phyloP scores from a whole-genome alignment of 2,113 vertebrate species.

The Petrocephalus microphthalmus region DNA sequence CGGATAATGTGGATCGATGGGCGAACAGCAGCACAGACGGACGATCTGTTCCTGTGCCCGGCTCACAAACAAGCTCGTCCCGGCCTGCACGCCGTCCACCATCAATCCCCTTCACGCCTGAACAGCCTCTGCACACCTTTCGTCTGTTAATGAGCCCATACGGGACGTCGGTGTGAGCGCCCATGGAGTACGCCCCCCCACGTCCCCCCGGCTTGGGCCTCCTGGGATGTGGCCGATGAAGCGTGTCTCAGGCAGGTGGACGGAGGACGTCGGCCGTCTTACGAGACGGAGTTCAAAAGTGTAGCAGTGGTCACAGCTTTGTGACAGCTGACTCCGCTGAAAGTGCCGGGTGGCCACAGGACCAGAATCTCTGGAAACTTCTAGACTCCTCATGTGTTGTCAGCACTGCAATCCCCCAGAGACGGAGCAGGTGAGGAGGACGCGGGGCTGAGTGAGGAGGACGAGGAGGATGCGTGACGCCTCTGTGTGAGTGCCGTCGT shows the following conservation, averaged over 20 bases:
- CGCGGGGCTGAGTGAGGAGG: not conserved
- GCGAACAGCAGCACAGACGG: not conserved
- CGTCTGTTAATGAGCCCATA: conserved; percentile 31
- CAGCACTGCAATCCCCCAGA: not conserved
- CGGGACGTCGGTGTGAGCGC: conserved; percentile 21
- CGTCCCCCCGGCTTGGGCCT: not conserved
- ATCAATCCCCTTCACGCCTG: conserved; percentile 23
- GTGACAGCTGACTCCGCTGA: not conserved
- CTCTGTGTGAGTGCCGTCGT: not conserved
- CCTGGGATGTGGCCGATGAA: not conserved
- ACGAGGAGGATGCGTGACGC: not conserved
- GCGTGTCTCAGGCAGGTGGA: not conserved
- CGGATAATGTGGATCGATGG: conserved; percentile 29
- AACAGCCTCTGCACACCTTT: conserved; percentile 17
- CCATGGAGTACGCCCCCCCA: conserved; percentile 25
- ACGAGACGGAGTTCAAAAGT: not conserved
- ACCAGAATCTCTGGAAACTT: not conserved
- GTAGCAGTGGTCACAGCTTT: not conserved
- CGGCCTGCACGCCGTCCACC: not conserved
- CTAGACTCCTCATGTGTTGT: not conserved
- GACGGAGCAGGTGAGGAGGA: not conserved
- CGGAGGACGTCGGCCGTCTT: not conserved
- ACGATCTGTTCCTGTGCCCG: not conserved
- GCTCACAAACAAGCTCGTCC: not conserved
- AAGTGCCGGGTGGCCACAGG: too few relatives aligned